Conservation (phyloP, 1,140 invertebrate species). For the Brachionus paranguensis region DNA sequence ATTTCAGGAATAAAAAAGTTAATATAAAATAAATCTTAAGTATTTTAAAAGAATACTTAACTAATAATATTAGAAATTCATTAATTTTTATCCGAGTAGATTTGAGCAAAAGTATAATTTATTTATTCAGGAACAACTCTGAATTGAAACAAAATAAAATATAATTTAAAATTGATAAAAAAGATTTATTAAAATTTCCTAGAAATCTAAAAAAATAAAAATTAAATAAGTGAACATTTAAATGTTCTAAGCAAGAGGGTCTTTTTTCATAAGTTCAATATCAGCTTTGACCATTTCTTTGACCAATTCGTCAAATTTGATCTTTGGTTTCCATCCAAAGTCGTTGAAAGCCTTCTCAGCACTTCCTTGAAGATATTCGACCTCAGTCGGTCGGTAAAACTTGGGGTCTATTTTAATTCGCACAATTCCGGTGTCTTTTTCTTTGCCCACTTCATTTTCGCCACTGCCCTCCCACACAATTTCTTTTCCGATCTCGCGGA, state of each 20-base stretch:
- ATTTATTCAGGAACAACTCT: neutral
- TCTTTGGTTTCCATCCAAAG: slow-evolving; percentile 79
- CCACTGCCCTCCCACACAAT: slow-evolving; percentile 79
- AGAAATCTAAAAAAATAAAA: neutral
- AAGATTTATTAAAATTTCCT: neutral
- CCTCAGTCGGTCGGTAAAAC: slow-evolving; percentile 95
- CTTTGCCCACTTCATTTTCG: slow-evolving; percentile 76
- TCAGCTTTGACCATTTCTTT: slow-evolving; percentile 93
- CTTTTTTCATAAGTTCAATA: slow-evolving; percentile 79
- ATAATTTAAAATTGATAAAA: neutral
- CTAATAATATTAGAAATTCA: too few relatives aligned
- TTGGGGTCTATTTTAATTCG: slow-evolving; percentile 84
- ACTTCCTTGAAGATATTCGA: slow-evolving; percentile 76
- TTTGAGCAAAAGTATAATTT: neutral
- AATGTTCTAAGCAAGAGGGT: slow-evolving; percentile 62
- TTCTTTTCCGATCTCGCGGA: slow-evolving; percentile 64
- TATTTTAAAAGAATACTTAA: too few relatives aligned
- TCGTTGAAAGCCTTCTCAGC: slow-evolving; percentile 76
- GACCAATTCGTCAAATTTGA: slow-evolving; percentile 76
- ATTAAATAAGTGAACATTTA: neutral
- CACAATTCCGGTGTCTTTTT: slow-evolving; percentile 71
- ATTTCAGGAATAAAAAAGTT: too few relatives aligned
- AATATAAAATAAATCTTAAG: too few relatives aligned
- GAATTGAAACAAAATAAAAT: neutral
- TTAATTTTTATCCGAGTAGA: too few relatives aligned